Base-by-base conservation (phyloP, 1,140 invertebrate genomes). In the Cotesia chilonis region DNA sequence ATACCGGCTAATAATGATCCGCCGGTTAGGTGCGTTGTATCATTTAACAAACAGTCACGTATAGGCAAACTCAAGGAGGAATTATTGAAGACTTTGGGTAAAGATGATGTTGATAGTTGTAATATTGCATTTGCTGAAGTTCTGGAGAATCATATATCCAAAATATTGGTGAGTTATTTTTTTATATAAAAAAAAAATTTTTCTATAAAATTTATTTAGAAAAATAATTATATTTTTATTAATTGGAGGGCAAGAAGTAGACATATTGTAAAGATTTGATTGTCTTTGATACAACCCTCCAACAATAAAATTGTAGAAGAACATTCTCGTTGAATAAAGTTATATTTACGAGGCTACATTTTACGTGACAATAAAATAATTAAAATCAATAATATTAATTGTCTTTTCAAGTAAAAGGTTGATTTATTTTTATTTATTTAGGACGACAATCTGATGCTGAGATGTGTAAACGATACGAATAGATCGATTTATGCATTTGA, bases 51-150 rank as follows among this genome's bases (percentile, higher is more conserved):
- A 75, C 88, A 89, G 69, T 90, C 91, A 55, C 87, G 88, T 52
- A 87, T 93, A 28, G 78, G 81, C 10, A 90, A 90, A 77, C 77
- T 92, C 9, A 91, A 91, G 75, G 85, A 89, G 65, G 84, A 89
- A 77, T 76, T 92, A n/a, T 79, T 87, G 14, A 87, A 87, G 76
- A 85, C 73, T 12, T 82, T 84, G 64, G 82, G 71, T 52, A 85
- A 79, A 71, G 81, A 82, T 70, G 73, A 84, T 55, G 79, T 88
- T 47, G 73, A 80, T 12, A 75, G 83, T 28, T 79, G 82, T n/a
- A 87, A 88, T 71, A 83, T 91, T 52, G 87, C 90, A n/a, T 77
- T 92, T 12, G 91, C 90, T 20, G 91, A 92, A 84, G 90, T 92
- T 47, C 80, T 91, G 20, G 89, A 92, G 60, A 88, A 90, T 82